Evolutionary conservation across 1,140 invertebrate genomes (phyloP), one percentile per base, ranked within the genome.

Genomic region (Arctopsyche grandis): DNA sequence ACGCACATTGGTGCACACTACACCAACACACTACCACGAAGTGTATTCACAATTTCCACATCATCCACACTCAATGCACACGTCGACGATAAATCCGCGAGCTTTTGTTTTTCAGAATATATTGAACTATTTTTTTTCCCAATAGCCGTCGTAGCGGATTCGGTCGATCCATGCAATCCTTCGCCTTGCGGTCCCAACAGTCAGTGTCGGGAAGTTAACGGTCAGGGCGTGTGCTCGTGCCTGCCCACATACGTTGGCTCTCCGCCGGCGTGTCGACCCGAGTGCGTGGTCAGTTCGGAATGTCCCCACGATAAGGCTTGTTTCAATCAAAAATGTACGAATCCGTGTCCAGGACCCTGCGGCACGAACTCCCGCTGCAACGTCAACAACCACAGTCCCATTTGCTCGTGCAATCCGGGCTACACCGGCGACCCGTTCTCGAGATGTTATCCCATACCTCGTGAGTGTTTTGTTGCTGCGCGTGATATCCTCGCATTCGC

Each of bases 371-470:
- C 93, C 0, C 84, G 90, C 21, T 94, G 93, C 81, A 88, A 87
- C 60, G 91, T 93, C 1, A 85, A 91, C 10, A 92, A 92, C 84
- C 92, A 93, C 84, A 86, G 90, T 52, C 91, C 92, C 5, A 88
- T 91, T 80, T 93, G 92, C 80, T 88, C 85, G 52, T 93, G 91
- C 83, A 79, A 80, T 60, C 75, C 75, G 19, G 81, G 81, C 56
- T 93, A 92, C 83, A 91, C 91, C 46, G 94, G 94, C 48, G 93
- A 95, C 87, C 92, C 94, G 9, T 90, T 89, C 80, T 86, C 89
- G 48, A 88, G 89, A 77, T 95, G 94, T 84, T 85, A 85, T 78
- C 85, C 80, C 82, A 88, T 88, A 80, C 85, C 83, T 69, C 81
- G 81, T 82, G 78, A 82, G 77, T 79, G 4, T 71, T 14, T 12